phyloP scores from a whole-genome alignment of 2,888 invertebrate species.

The Leptinotarsa peninsularis region DNA sequence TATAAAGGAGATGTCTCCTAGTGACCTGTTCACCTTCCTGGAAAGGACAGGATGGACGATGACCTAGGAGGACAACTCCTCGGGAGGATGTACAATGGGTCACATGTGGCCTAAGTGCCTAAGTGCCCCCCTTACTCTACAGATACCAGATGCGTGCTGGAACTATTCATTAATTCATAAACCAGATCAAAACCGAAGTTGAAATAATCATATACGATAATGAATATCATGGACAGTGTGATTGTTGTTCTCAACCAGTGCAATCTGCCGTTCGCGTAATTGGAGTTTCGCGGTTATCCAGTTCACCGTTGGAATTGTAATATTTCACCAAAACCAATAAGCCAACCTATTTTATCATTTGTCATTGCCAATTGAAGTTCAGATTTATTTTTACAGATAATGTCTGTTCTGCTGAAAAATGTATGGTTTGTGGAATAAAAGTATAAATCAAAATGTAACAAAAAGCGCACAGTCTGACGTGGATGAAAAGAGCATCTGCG shows the following conservation, averaged over 20 bases:
- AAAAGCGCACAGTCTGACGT: constrained; percentile 8
- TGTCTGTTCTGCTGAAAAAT: constrained; percentile 12
- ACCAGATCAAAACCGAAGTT: no score
- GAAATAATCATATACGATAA: no score
- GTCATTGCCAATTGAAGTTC: constrained; percentile 17
- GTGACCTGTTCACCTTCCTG: no score
- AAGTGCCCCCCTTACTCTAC: no score
- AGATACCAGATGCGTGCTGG: no score
- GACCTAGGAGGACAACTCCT: no score
- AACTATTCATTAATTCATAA: no score
- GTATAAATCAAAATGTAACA: constrained; percentile 21
- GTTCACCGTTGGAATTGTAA: neutral
- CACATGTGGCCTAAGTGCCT: no score
- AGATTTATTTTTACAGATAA: constrained; percentile 14
- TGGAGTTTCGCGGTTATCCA: neutral
- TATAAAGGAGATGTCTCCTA: no score
- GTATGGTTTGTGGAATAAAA: constrained; percentile 13
- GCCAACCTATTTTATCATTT: constrained; percentile 18
- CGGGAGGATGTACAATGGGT: no score
- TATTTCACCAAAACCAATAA: constrained; percentile 19
- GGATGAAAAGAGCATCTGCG: constrained; percentile 9
- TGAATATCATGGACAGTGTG: no score
- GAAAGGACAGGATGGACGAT: no score
- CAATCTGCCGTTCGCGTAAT: neutral
- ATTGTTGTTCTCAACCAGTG: neutral